Base-by-base conservation (phyloP, 2,113 vertebrate species). In the Stegastes partitus region DNA sequence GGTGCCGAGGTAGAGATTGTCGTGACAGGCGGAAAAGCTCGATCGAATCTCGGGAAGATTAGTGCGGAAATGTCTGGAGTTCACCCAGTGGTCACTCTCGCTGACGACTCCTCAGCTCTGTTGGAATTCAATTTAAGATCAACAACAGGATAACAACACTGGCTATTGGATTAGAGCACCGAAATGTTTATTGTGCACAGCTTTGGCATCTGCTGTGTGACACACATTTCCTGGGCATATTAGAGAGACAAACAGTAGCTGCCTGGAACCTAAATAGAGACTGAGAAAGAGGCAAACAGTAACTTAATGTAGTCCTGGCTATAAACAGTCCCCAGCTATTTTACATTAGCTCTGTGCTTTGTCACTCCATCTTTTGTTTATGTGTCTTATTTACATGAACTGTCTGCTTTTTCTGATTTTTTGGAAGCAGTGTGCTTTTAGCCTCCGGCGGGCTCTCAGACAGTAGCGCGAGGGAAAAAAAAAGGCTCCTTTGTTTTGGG, bases 121-220 rank as follows among this genome's bases (percentile, higher is more conserved):
- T 44, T 68, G 71, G 70, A 88, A 90, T 90, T 89, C 85, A 85
- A 83, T 85, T 89, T 79, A 58, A 89, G 84, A 92, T 87, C 81
- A 77, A 68, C 81, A 71, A 23, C 68, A 37, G 66, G 85, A 91
- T 86, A 91, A 73, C 75, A 31, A 81, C 44, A 10, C 50, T 15
- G 45, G 37, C 68, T 59, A 70, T 86, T 91, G 75, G 85, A 89
- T 87, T 85, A 77, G 61, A 80, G 62, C 71, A 11, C 12, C 37
- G 11, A 81, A 74, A 86, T 68, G 67, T 82, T 84, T 75, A 63
- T 77, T 76, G 69, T 71, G 49, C 21, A 12, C 62, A 56, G 64
- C 57, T 55, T 47, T 70, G 53, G 70, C 59, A 56, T 75, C 72
- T 61, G 62, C 54, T 55, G 55, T 53, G 78, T 55, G 55, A 85